Conservation (phyloP, 1,140 invertebrate species). For the Bicyclus anynana region DNA sequence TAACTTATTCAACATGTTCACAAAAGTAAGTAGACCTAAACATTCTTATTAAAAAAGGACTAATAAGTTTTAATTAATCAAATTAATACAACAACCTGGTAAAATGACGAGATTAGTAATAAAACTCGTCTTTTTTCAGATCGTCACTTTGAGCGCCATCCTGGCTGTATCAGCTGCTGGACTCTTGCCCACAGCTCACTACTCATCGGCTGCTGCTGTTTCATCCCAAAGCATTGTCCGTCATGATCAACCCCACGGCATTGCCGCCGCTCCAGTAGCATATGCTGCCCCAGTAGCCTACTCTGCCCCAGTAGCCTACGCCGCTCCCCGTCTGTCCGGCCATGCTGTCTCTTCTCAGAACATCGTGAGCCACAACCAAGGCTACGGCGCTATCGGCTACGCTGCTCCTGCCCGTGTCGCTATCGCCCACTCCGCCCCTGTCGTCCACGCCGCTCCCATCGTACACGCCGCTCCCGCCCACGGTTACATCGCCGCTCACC, state of each 20-base stretch:
- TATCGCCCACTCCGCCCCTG: no score
- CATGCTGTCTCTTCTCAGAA: neutral
- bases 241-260: constrained; percentile 58
- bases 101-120: neutral
- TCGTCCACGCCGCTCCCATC: constrained; percentile 62
- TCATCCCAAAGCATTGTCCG: constrained; percentile 50
- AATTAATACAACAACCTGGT: no score
- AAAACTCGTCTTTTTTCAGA: constrained; percentile 29
- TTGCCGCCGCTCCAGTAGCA: constrained; percentile 25
- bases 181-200: constrained; percentile 44
- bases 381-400: neutral
- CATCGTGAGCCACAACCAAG: neutral
- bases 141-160: constrained; percentile 47
- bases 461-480: constrained; percentile 58
- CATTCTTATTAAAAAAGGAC: neutral
- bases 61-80: no score
- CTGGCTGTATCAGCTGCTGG: constrained; percentile 51
- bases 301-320: neutral
- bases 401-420: no score
- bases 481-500: constrained; percentile 30
- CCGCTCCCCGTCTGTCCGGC: neutral
- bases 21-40: constrained; percentile 26
- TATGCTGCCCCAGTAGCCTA: neutral
- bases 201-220: constrained; percentile 38
- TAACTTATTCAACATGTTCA: constrained; percentile 31